Base-by-base conservation (phyloP, 2,888 invertebrate genomes). In the Palloptera scutellata region DNA sequence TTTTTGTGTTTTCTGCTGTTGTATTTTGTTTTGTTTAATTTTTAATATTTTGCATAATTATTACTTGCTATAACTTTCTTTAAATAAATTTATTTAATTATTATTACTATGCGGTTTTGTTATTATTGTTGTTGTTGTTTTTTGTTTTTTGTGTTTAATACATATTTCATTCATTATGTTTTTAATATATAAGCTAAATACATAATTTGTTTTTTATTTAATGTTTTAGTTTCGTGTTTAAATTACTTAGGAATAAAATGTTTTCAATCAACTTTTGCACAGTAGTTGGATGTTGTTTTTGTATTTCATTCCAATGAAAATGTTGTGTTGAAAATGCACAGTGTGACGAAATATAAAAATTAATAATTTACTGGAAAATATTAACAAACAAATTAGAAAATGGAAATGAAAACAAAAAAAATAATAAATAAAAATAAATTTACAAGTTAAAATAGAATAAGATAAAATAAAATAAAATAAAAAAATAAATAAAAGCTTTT, bases 41-140 rank as follows among this genome's bases (percentile, higher is more conserved):
- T 60, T 59, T 65, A 65, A 20, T 30, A 59, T 60, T 65, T 65
- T 30, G 30, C 30, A 30, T 30, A 30, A 30, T 30, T 30, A 30
- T 17, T n/a, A 40, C 11, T 10, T 10, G 42, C 52, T 59, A 64
- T 51, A 64, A 58, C 58, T 67, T 53, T 41, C 61, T 70, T 66
- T 64, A 68, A 71, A 68, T 71, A 65, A 69, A 69, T 71, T 68
- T 45, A 66, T 67, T 64, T 64, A 68, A 68, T 70, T 55, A 59
- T 45, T 62, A 61, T 52, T 52, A 63, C 54, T 54, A 54, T 66
- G 55, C 54, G 17, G 19, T 19, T 61, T 60, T 42, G 40, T 45
- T 60, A 60, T 20, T 54, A 60, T 10, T 45, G 43, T 65, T 60
- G n/a, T n/a, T n/a, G n/a, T n/a, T n/a, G n/a, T n/a, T n/a, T n/a